Base-by-base conservation (phyloP, 1,140 invertebrate genomes). In the Drosophila nigrodunni region DNA sequence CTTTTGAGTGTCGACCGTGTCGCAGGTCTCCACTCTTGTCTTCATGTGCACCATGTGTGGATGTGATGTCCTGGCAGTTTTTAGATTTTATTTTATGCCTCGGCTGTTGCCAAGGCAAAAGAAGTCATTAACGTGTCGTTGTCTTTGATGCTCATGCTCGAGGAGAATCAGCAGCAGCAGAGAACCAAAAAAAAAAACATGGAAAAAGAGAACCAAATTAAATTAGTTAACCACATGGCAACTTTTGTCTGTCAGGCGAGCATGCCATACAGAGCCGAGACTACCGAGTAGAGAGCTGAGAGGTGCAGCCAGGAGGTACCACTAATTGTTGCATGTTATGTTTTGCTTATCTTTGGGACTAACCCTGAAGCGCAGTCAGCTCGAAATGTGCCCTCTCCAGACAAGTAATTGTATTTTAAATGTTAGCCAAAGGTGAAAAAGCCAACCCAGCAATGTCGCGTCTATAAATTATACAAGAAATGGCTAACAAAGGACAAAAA, bases 201-300 rank as follows among this genome's bases (percentile, higher is more conserved):
- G 25, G 25, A 3, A 85, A 81, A 88, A 88, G 74, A 85, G 81
- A 76, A 82, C 78, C 80, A 89, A 91, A 88, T 82, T 91, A 89
- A 91, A 91, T 91, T 91, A 90, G 89, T 82, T 91, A 91, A 91
- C 89, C 89, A 91, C 89, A 91, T 91, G 81, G 85, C 72, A 86
- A 89, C 85, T 89, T 89, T 83, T 89, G 85, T 88, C 82, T 77
- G 77, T 55, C 54, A 71, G 55, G 52, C 54, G 49, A 49, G 49
- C 30, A 43, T 47, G 55, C 49, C 65, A 49, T 58, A 50, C 41
- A 52, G 25, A 30, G 25, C 25, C 2, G 25, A 30, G 25, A 30
- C 25, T 30, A 30, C 25, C 44, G 21, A 65, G 80, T 62, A 71
- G 50, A 47, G 34, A 69, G 35, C 4, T 13, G 18, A 41, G n/a